A percentile compares a stretch with the other conserved stretches of the same genome.
Evolutionary conservation across 2,888 invertebrate genomes (phyloP).

Genomic region (Pachliopta kotzebuea): DNA sequence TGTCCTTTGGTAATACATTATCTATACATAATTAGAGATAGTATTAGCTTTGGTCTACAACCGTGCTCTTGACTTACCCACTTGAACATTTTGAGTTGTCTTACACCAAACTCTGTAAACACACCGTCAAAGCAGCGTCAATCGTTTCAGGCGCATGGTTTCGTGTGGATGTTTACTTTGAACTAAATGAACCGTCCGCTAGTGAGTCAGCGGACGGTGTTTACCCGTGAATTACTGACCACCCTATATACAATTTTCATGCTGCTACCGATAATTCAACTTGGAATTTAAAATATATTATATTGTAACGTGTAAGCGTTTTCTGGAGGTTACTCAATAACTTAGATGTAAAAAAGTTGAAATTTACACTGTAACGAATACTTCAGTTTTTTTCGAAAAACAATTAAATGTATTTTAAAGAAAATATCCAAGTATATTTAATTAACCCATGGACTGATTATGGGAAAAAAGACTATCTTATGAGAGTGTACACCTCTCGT

Average conservation of each 20-base stretch:
- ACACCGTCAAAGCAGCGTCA: constrained; percentile 56
- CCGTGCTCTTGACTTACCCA: constrained; percentile 37
- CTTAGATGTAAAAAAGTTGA: no score
- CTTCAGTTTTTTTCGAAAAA: no score
- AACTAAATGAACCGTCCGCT: constrained; percentile 42
- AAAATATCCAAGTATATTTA: no score
- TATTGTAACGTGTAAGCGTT: no score
- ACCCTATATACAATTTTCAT: constrained; percentile 40
- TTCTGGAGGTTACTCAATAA: no score
- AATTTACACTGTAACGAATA: no score
- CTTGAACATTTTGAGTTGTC: constrained; percentile 42
- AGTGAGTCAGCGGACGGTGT: constrained; percentile 50
- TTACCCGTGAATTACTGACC: constrained; percentile 38
- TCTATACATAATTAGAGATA: constrained; percentile 25
- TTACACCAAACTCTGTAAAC: constrained; percentile 50
- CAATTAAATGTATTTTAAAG: no score
- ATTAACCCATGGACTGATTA: no score
- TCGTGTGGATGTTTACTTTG: constrained; percentile 51
- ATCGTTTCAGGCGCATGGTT: constrained; percentile 44
- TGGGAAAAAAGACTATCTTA: no score
- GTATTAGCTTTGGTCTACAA: constrained; percentile 24
- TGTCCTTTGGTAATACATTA: neutral
- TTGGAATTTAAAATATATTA: neutral
- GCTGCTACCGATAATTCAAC: constrained; percentile 18
- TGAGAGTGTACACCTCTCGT: no score